phyloP scores from a whole-genome alignment of 2,888 invertebrate genomes.

The Habrosyne pyritoides region DNA sequence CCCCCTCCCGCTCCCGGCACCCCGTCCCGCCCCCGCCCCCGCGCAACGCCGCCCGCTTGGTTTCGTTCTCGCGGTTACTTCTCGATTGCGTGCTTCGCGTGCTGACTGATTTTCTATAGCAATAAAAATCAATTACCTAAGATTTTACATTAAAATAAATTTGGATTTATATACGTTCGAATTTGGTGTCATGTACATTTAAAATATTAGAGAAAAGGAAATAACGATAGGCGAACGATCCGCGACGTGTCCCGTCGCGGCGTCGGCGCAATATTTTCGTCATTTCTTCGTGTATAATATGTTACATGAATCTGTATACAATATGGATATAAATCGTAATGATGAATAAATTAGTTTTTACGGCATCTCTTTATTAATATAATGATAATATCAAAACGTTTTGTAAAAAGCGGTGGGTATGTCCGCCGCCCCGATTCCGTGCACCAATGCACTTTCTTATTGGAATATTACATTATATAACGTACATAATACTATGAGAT shows the following conservation, averaged over 20 bases:
- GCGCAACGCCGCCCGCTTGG: constrained; percentile 79
- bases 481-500: constrained; percentile 83
- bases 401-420: constrained; percentile 81
- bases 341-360: constrained; percentile 83
- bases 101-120: constrained; percentile 85
- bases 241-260: constrained; percentile 68
- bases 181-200: constrained; percentile 85
- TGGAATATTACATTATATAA: constrained; percentile 84
- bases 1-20: constrained; percentile 37
- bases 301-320: constrained; percentile 86
- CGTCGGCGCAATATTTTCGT: constrained; percentile 80
- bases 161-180: constrained; percentile 84
- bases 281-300: constrained; percentile 85
- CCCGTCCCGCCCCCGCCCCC: constrained; percentile 49
- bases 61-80: constrained; percentile 83
- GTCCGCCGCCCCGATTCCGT: constrained; percentile 81
- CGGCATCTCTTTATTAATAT: constrained; percentile 83
- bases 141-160: constrained; percentile 84
- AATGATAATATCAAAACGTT: constrained; percentile 82
- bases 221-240: constrained; percentile 79
- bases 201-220: constrained; percentile 80
- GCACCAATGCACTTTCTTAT: constrained; percentile 85
- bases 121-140: constrained; percentile 85
- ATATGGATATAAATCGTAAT: constrained; percentile 84
- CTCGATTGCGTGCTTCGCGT: constrained; percentile 85